A percentile compares a stretch with the other conserved stretches of the same genome.
These are phyloP conservation scores for Nesogale talazaci DNA, from an alignment of 2,113 vertebrate genomes.

Conservation along the genomic window DNA sequence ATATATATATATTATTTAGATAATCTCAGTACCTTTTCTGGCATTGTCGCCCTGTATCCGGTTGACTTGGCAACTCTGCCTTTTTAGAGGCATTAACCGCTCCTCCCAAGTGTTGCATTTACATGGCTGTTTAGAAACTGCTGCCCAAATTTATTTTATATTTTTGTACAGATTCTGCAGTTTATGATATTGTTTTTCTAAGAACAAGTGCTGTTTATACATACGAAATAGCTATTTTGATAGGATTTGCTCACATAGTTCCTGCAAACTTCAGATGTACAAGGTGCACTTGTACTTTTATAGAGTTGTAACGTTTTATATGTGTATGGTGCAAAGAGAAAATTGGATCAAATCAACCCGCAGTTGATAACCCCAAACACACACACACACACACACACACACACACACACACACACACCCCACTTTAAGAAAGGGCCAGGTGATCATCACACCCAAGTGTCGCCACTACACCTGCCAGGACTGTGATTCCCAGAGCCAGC, in stretches of 20 bases:
- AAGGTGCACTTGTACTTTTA: slow-evolving; percentile 90
- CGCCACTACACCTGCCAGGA: slow-evolving; percentile 84
- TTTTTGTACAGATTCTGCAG: slow-evolving; percentile 94
- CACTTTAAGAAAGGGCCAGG: slow-evolving; percentile 86
- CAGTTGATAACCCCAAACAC: slow-evolving; percentile 84
- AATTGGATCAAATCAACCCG: slow-evolving; percentile 87
- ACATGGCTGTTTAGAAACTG: slow-evolving; percentile 92
- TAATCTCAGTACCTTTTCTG: slow-evolving; percentile 87
- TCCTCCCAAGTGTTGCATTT: slow-evolving; percentile 91
- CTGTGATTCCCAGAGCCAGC: slow-evolving; percentile 87
- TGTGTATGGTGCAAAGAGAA: slow-evolving; percentile 89
- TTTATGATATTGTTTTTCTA: slow-evolving; percentile 92
- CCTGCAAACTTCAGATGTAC: slow-evolving; percentile 89
- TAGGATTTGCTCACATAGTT: slow-evolving; percentile 91
- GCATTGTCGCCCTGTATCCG: slow-evolving; percentile 89
- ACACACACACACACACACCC: background rate
- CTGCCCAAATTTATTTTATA: slow-evolving; percentile 93
- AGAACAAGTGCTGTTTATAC: slow-evolving; percentile 91
- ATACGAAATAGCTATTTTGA: slow-evolving; percentile 91
- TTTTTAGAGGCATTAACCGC: slow-evolving; percentile 89
- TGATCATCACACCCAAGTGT: slow-evolving; percentile 80
- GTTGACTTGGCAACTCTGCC: slow-evolving; percentile 90
- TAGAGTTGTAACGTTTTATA: slow-evolving; percentile 89
- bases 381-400: slow-evolving; percentile 63
- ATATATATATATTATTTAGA: slow-evolving; percentile 89